Percentiles rank a stretch among this genome's conserved stretches.
Conservation (phyloP, 1,140 invertebrate genomes). For the Drosophila azteca region DNA sequence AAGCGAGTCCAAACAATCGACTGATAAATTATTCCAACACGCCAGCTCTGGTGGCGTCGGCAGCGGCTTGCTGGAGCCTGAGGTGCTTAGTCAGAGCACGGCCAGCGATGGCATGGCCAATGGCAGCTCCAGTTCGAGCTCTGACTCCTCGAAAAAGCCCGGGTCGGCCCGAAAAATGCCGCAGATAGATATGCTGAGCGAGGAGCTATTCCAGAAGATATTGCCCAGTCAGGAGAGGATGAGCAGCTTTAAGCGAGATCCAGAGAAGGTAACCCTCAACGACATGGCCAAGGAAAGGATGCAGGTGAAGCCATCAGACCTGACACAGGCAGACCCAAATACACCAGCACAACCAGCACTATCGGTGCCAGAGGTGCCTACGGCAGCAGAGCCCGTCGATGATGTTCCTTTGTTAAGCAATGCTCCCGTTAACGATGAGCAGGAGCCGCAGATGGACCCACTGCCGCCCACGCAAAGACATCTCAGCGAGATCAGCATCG, state of each 20-base stretch:
- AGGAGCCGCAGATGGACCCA: not conserved
- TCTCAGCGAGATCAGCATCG: slow-evolving; percentile 90
- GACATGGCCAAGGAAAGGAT: slow-evolving; percentile 69
- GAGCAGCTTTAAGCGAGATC: slow-evolving; percentile 76
- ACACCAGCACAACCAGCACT: not conserved
- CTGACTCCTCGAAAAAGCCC: not conserved
- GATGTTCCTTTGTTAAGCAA: slow-evolving; percentile 60
- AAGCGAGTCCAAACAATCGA: slow-evolving; percentile 28
- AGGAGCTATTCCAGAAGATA: slow-evolving; percentile 72
- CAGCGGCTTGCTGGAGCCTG: slow-evolving; percentile 48
- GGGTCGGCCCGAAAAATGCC: slow-evolving; percentile 53
- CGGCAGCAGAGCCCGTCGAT: slow-evolving; percentile 19
- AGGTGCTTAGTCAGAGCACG: slow-evolving; percentile 34
- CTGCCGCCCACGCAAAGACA: slow-evolving; percentile 55
- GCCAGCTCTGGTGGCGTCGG: slow-evolving; percentile 5
- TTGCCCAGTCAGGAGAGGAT: slow-evolving; percentile 58
- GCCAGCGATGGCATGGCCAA: slow-evolving; percentile 24
- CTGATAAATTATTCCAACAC: slow-evolving; percentile 19
- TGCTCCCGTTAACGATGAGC: not conserved
- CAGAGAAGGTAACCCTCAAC: slow-evolving; percentile 90
- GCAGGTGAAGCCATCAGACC: slow-evolving; percentile 24
- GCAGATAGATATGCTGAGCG: slow-evolving; percentile 76
- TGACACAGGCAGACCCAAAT: slow-evolving; percentile 1
- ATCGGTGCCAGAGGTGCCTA: not conserved
- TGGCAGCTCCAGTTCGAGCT: slow-evolving; percentile 13